Evolutionary conservation across 2,888 invertebrate species (phyloP).

Genomic region (Dorcus hopei): DNA sequence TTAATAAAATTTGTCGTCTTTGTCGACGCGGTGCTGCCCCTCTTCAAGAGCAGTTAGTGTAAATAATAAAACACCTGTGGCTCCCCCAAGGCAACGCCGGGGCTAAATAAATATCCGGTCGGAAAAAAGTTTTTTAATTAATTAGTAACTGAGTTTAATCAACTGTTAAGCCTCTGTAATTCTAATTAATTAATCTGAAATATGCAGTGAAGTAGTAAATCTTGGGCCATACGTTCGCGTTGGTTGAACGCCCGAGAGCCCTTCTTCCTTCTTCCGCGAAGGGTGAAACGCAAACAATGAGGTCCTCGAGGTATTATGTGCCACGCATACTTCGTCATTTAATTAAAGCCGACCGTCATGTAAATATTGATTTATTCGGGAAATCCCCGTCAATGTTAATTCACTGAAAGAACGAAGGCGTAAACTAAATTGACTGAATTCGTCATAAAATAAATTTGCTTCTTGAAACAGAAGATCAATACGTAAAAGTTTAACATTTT

Average conservation of each 20-base stretch:
- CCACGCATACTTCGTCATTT: no score
- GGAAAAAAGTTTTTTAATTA: slow-evolving; percentile 13
- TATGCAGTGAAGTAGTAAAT: background rate
- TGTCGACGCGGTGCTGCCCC: no score
- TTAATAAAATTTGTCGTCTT: no score
- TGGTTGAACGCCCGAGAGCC: background rate
- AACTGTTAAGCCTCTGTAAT: slow-evolving; percentile 15
- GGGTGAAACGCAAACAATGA: background rate
- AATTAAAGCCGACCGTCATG: no score
- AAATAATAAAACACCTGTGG: background rate
- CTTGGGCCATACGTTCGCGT: background rate
- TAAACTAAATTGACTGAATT: no score
- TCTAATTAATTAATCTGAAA: slow-evolving; percentile 16
- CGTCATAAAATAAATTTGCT: no score
- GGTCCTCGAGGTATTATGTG: background rate
- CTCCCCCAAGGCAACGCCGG: background rate
- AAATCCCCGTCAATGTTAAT: no score
- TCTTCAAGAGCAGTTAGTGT: no score
- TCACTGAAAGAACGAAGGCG: no score
- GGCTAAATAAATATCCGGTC: slow-evolving; percentile 9
- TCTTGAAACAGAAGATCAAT: no score
- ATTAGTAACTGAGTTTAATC: slow-evolving; percentile 14
- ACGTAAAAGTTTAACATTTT: no score
- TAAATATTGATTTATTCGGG: no score
- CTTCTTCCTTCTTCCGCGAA: background rate